phyloP scores from a whole-genome alignment of 1,140 invertebrate genomes.

The Bradynema listronoti region DNA sequence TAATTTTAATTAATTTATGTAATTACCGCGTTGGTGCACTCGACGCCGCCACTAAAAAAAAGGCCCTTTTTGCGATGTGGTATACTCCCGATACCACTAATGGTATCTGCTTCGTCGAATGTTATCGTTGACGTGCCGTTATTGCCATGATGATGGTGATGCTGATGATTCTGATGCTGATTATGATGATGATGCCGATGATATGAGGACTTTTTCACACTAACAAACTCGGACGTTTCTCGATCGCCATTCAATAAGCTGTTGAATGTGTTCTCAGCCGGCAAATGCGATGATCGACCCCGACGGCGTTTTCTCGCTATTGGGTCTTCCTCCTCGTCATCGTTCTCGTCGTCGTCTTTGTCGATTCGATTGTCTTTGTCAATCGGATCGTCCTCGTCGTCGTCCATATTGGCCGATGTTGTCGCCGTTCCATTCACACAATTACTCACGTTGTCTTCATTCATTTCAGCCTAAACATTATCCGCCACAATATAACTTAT shows the following conservation, averaged over 20 bases:
- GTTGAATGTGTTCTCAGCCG: not conserved
- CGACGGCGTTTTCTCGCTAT: not conserved
- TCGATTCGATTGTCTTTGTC: not conserved
- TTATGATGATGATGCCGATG: too few species aligned
- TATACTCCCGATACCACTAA: not conserved
- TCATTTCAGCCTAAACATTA: not conserved
- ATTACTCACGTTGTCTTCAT: not conserved
- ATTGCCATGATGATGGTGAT: not conserved
- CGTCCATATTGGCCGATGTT: conserved; percentile 8
- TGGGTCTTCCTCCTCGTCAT: conserved; percentile 7
- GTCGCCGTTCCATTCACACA: not conserved
- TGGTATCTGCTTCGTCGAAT: not conserved
- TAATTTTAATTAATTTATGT: not conserved
- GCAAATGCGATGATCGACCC: too few species aligned
- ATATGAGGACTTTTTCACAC: too few species aligned
- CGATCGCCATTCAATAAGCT: too few species aligned
- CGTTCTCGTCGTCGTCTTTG: conserved; percentile 8
- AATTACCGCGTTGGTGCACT: conserved; percentile 28
- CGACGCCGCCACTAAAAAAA: conserved; percentile 27
- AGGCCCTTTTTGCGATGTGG: conserved; percentile 40
- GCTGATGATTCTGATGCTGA: too few species aligned
- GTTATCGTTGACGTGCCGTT: not conserved
- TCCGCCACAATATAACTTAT: too few species aligned
- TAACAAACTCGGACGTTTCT: too few species aligned
- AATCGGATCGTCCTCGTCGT: not conserved